Conservation (phyloP, 2,797 vertebrate species). For the Coranthus polyacanthus region DNA sequence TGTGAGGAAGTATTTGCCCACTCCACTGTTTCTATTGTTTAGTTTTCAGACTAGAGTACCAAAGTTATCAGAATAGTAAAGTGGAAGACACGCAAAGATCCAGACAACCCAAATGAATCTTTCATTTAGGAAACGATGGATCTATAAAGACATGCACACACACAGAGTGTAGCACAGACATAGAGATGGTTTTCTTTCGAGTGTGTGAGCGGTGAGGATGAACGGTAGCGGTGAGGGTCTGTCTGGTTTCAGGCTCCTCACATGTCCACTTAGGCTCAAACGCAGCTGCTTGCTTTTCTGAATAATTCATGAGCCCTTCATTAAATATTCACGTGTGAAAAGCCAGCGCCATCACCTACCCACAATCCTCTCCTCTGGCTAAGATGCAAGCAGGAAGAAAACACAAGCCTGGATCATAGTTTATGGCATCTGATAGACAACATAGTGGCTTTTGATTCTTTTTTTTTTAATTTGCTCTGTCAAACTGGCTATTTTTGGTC, state of each 20-base stretch:
- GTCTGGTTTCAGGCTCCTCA: constrained; percentile 66
- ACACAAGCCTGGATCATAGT: constrained; percentile 20
- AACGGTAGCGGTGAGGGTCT: constrained; percentile 53
- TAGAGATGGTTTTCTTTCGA: background rate
- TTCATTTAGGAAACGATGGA: constrained; percentile 43
- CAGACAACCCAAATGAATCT: constrained; percentile 28
- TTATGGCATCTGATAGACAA: constrained; percentile 19
- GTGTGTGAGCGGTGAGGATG: constrained; percentile 28
- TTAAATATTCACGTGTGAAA: constrained; percentile 85
- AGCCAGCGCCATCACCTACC: constrained; percentile 67
- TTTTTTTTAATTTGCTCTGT: constrained; percentile 46
- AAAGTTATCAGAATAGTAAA: constrained; percentile 33
- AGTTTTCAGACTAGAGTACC: constrained; percentile 13
- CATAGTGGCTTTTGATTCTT: background rate
- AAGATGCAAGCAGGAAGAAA: constrained; percentile 38
- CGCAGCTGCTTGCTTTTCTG: constrained; percentile 79
- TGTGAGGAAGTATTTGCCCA: constrained; percentile 30
- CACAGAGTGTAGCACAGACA: background rate
- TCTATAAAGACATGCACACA: constrained; percentile 24
- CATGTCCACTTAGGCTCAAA: constrained; percentile 82
- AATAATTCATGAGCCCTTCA: constrained; percentile 80
- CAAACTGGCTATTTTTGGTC: constrained; percentile 59
- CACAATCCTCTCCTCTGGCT: constrained; percentile 66
- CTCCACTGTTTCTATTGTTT: constrained; percentile 35
- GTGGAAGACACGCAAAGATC: constrained; percentile 11